phyloP scores from a whole-genome alignment of 2,888 invertebrate genomes.

The Oscheius myriophilus region DNA sequence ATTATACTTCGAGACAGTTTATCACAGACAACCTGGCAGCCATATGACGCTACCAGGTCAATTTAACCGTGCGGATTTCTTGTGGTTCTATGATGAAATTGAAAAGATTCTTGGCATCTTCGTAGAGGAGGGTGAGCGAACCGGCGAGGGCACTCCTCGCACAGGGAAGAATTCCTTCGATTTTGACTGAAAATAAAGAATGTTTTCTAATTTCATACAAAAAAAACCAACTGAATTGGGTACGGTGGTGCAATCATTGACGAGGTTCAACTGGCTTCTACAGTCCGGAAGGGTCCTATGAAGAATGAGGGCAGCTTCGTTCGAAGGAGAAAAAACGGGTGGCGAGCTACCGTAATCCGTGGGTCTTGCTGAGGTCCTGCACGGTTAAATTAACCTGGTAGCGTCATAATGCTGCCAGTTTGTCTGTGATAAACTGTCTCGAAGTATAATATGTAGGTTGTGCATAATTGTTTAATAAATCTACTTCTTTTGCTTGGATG shows the following conservation, averaged over 20 bases:
- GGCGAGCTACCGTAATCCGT: slow-evolving; percentile 36
- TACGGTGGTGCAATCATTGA: slow-evolving; percentile 7
- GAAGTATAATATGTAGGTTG: too few species aligned
- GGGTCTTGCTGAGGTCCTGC: slow-evolving; percentile 34
- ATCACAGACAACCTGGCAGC: too few species aligned
- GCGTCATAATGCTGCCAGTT: too few species aligned
- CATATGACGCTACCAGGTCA: slow-evolving; percentile 19
- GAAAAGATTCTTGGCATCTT: slow-evolving; percentile 3
- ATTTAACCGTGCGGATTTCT: slow-evolving; percentile 36
- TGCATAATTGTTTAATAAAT: too few species aligned
- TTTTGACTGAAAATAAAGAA: neutral
- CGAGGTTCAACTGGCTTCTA: slow-evolving; percentile 35
- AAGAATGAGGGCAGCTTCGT: slow-evolving; percentile 57
- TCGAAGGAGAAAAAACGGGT: slow-evolving; percentile 25
- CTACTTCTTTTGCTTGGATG: too few species aligned
- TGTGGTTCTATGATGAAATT: slow-evolving; percentile 34
- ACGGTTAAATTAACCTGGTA: slow-evolving; percentile 35
- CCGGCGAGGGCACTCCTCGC: slow-evolving; percentile 29
- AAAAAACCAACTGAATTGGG: slow-evolving; percentile 1
- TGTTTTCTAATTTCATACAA: neutral
- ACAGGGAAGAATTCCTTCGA: neutral
- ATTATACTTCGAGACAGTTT: too few species aligned
- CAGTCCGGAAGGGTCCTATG: slow-evolving; percentile 63
- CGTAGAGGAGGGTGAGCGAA: slow-evolving; percentile 43
- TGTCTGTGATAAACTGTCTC: too few species aligned